Conservation (phyloP, 2,113 vertebrate genomes). For the Centropristis striata region DNA sequence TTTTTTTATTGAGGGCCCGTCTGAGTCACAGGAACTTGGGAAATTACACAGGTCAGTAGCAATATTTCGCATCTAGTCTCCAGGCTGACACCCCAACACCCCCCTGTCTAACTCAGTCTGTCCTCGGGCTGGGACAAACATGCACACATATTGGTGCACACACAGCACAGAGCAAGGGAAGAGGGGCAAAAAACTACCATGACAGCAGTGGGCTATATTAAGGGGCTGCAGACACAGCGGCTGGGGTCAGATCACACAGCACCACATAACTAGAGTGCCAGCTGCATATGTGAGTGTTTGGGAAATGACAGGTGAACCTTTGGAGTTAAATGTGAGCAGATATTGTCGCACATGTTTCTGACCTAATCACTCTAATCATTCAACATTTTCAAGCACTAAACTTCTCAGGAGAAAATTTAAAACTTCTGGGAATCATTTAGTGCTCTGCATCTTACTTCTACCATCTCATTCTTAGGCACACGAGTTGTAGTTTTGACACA, state of each 20-base stretch:
- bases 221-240: constrained; percentile 76
- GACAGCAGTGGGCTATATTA: constrained; percentile 82
- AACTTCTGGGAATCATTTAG: constrained; percentile 13
- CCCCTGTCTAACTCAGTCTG: constrained; percentile 26
- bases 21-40: constrained; percentile 79
- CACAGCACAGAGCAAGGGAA: constrained; percentile 38
- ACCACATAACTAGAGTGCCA: constrained; percentile 74
- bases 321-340: constrained; percentile 57
- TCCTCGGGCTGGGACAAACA: constrained; percentile 50
- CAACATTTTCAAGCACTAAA: constrained; percentile 11
- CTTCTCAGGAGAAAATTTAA: constrained; percentile 6
- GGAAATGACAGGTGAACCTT: constrained; percentile 71
- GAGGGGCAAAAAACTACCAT: constrained; percentile 63
- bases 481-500: constrained; percentile 3
- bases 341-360: constrained; percentile 24
- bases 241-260: constrained; percentile 79
- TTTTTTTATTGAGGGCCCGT: constrained; percentile 34
- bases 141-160: constrained; percentile 48
- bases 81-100: constrained; percentile 58
- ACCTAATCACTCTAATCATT: constrained; percentile 14
- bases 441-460: not conserved
- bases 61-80: constrained; percentile 83
- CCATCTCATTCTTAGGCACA: not conserved
- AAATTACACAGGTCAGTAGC: constrained; percentile 79
- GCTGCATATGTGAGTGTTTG: constrained; percentile 53